Evolutionary conservation across 1,140 invertebrate species (phyloP), one percentile per base, ranked within the genome.

Genomic region (Atta cephalotes): DNA sequence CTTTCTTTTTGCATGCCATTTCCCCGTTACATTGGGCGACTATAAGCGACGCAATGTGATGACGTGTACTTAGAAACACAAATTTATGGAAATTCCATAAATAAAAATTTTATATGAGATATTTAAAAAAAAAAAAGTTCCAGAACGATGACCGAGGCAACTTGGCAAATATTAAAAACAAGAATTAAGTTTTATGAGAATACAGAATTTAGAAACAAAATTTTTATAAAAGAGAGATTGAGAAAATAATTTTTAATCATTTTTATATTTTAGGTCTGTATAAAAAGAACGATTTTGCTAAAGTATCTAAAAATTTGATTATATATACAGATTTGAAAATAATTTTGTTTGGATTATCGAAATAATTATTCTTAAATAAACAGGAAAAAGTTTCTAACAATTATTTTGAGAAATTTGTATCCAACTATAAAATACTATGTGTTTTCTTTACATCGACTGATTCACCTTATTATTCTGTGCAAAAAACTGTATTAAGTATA

Each of bases 1-100:
- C 62, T 85, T 85, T 85, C 76, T 80, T 80, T 35, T 31, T 80
- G 35, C 49, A 21, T 25, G 51, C 21, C 62, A 45, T 60, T 85
- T 85, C 49, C 60, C 18, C 28, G 49, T 45, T 35, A n/a, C 79
- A 45, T 72, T 60, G 45, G 45, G 39, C 18, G 39, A 51, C 39
- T 16, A 45, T 18, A 66, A 49, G 65, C 49, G 49, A 9, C 9
- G 45, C 28, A 53, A 45, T 9, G 39, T 6, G 31, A 81, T 35
- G 78, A 71, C 49, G 21, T 45, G 77, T 66, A 45, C 39, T 7
- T 51, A 35, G 18, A 79, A 18, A 51, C 56, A 58, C 74, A 25
- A 25, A 25, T 25, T 25, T 25, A 18, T 66, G 25, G 21, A 25
- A 63, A 28, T 65, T 78, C 10, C 10, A 74, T 18, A 49, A 18